Conservation (phyloP, 1,140 invertebrate species). For the Arion vulgaris region DNA sequence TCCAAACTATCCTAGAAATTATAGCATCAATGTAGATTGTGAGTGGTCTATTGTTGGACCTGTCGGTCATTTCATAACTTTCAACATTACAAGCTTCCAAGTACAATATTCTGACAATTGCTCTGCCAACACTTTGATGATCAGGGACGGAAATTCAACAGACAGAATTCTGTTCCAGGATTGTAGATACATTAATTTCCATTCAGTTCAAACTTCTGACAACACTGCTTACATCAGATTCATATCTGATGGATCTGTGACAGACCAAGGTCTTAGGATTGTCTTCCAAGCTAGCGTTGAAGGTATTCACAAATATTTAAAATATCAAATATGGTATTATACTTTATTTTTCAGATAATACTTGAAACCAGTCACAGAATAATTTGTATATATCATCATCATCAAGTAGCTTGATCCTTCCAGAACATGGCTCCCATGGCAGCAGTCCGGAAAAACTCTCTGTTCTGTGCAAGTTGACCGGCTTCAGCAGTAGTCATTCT, state of each 20-base stretch:
- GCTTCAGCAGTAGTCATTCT: no score
- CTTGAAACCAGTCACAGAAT: no score
- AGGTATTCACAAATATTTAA: no score
- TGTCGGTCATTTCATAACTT: slow-evolving; percentile 71
- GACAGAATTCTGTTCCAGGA: slow-evolving; percentile 50
- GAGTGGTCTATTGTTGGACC: slow-evolving; percentile 80
- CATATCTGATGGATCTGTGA: slow-evolving; percentile 52
- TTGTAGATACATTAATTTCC: slow-evolving; percentile 73
- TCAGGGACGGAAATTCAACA: slow-evolving; percentile 72
- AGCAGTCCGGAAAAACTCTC: no score
- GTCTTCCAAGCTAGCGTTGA: slow-evolving; percentile 76
- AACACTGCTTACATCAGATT: slow-evolving; percentile 76
- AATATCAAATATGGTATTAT: no score
- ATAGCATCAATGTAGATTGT: slow-evolving; percentile 80
- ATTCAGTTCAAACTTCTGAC: slow-evolving; percentile 72
- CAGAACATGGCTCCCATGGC: no score
- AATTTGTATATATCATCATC: no score
- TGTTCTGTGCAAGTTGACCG: no score
- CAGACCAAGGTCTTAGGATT: slow-evolving; percentile 74
- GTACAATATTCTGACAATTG: slow-evolving; percentile 63
- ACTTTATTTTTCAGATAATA: no score
- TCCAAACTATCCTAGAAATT: slow-evolving; percentile 85
- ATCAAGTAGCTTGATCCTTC: no score
- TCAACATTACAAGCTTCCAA: slow-evolving; percentile 67
- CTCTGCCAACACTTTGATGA: slow-evolving; percentile 68